These are phyloP conservation scores for Athalia circularis DNA, from an alignment of 2,888 invertebrate genomes.

Conservation along the genomic window DNA sequence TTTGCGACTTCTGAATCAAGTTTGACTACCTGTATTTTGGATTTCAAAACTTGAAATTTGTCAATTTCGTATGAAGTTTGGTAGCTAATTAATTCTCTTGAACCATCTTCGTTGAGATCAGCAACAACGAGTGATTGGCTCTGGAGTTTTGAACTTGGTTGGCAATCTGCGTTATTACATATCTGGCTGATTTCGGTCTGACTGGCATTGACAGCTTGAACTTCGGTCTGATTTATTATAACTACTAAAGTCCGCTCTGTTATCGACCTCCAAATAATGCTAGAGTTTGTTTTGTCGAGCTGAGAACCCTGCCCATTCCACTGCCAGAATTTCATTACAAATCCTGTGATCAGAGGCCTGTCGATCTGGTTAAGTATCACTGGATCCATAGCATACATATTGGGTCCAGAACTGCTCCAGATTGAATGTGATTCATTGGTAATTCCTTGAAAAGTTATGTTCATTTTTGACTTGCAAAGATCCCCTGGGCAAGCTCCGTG, in stretches of 20 bases:
- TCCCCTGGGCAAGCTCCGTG: conserved; percentile 83
- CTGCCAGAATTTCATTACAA: conserved; percentile 89
- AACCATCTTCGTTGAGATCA: conserved; percentile 85
- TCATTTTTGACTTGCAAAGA: conserved; percentile 77
- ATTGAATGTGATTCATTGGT: conserved; percentile 75
- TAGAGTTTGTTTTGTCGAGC: conserved; percentile 20
- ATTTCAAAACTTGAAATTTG: conserved; percentile 55
- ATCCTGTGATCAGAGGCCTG: conserved; percentile 81
- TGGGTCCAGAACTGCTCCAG: conserved; percentile 80
- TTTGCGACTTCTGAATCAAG: conserved; percentile 57
- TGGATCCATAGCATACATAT: conserved; percentile 84
- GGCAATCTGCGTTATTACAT: conserved; percentile 79
- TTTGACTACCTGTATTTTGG: conserved; percentile 68
- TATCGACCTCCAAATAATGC: conserved; percentile 69
- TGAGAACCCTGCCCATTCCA: conserved; percentile 77
- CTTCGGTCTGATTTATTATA: conserved; percentile 85
- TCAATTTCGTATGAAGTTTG: conserved; percentile 64
- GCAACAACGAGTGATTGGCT: conserved; percentile 82
- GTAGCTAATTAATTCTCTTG: conserved; percentile 87
- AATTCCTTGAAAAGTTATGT: conserved; percentile 76
- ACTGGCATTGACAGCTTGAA: conserved; percentile 86
- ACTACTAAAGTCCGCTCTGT: conserved; percentile 86
- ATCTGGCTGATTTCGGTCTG: conserved; percentile 86
- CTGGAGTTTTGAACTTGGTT: conserved; percentile 85
- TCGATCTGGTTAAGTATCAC: conserved; percentile 77